A percentile compares a stretch with the other conserved stretches of the same genome.
These are phyloP conservation scores for Charanyca ferruginea DNA, from an alignment of 2,888 invertebrate species.

Conservation along the genomic window DNA sequence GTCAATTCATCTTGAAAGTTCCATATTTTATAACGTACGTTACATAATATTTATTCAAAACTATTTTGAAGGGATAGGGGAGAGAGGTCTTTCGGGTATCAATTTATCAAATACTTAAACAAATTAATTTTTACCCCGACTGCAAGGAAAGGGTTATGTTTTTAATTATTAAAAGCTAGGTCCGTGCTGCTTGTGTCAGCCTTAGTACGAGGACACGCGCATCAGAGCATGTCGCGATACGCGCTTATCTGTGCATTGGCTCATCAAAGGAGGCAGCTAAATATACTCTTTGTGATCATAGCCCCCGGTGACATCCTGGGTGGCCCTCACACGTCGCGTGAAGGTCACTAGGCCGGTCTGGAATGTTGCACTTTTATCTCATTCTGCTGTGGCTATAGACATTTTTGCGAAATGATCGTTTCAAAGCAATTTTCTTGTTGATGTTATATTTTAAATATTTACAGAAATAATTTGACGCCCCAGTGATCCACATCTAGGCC, in stretches of 20 bases:
- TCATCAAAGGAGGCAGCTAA: slow-evolving; percentile 83
- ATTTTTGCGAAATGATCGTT: slow-evolving; percentile 36
- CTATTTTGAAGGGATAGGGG: slow-evolving; percentile 8
- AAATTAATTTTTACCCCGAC: slow-evolving; percentile 43
- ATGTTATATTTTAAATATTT: slow-evolving; percentile 32
- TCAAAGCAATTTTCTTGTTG: slow-evolving; percentile 48
- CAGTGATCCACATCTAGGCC: slow-evolving; percentile 14
- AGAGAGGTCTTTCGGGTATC: slow-evolving; percentile 15
- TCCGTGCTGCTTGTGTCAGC: slow-evolving; percentile 57
- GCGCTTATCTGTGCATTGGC: slow-evolving; percentile 79
- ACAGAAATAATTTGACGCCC: slow-evolving; percentile 49
- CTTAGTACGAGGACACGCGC: slow-evolving; percentile 65
- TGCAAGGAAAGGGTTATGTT: too few species aligned
- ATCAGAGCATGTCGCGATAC: slow-evolving; percentile 75
- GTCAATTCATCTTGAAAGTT: slow-evolving; percentile 21
- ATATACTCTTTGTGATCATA: slow-evolving; percentile 79
- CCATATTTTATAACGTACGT: slow-evolving; percentile 13
- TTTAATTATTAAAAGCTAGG: slow-evolving; percentile 53
- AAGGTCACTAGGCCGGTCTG: slow-evolving; percentile 64
- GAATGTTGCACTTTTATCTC: slow-evolving; percentile 57
- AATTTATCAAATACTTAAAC: slow-evolving; percentile 19
- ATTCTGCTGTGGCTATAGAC: slow-evolving; percentile 31
- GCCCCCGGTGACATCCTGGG: slow-evolving; percentile 69
- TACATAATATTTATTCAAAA: slow-evolving; percentile 29
- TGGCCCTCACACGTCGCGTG: slow-evolving; percentile 66